These are phyloP conservation scores for cattle (Bos taurus) DNA, from an alignment of 2,113 vertebrate genomes.

Conservation along the genomic window DNA sequence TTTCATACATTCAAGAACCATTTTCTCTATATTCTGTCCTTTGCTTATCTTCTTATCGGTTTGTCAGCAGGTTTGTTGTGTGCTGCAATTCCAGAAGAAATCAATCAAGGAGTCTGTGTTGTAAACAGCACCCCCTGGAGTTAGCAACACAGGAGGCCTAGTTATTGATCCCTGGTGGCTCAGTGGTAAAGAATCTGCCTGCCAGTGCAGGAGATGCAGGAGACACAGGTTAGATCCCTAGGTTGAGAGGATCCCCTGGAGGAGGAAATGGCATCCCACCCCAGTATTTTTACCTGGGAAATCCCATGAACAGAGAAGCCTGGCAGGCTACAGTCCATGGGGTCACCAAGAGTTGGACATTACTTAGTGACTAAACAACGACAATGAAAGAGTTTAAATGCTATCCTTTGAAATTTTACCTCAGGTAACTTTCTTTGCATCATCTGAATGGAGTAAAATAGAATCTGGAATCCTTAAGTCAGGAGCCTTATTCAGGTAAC, in stretches of 20 bases:
- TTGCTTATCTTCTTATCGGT: background rate
- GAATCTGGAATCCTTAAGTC: background rate
- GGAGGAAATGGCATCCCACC: background rate
- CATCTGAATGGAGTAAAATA: background rate
- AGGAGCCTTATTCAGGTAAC: background rate
- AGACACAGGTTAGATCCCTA: background rate
- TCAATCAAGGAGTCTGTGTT: background rate
- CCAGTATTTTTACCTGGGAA: background rate
- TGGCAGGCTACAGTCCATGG: background rate
- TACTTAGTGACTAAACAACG: background rate
- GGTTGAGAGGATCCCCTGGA: background rate
- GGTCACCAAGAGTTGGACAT: background rate
- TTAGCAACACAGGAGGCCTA: background rate
- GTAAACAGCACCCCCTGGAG: conserved; percentile 34
- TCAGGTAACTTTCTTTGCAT: background rate
- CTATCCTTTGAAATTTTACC: background rate
- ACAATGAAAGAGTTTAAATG: background rate
- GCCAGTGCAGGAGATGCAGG: background rate
- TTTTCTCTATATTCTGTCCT: background rate
- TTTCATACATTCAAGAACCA: background rate
- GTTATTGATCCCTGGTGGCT: background rate
- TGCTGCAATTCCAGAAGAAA: background rate
- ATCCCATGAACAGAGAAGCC: background rate
- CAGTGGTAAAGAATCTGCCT: background rate
- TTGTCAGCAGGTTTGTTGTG: background rate